Conservation (phyloP, 1,140 invertebrate genomes). For the Nephila pilipes region DNA sequence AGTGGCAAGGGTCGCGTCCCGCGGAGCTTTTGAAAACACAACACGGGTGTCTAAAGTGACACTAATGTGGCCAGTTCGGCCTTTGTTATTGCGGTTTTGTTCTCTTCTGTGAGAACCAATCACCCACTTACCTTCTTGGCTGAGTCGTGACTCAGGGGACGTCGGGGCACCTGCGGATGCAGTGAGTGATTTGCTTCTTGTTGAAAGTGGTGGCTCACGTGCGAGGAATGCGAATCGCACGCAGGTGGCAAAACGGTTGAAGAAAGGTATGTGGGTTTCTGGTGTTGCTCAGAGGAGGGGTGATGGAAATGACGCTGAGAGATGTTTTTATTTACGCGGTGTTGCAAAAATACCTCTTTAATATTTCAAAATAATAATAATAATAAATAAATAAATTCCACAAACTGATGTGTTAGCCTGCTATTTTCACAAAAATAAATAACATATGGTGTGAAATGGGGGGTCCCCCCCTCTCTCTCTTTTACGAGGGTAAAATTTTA, state of each 20-base stretch:
- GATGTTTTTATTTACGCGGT: too few relatives aligned
- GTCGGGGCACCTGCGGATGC: background rate
- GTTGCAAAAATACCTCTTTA: too few relatives aligned
- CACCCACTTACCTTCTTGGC: background rate
- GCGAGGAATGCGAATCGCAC: background rate
- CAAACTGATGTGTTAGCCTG: too few relatives aligned
- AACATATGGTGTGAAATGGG: too few relatives aligned
- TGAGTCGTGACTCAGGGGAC: constrained; percentile 11
- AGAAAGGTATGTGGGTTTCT: background rate
- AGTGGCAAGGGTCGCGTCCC: constrained; percentile 6
- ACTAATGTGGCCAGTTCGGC: constrained; percentile 13
- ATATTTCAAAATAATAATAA: too few relatives aligned
- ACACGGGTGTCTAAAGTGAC: constrained; percentile 17
- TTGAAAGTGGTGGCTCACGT: background rate
- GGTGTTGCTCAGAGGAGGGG: too few relatives aligned
- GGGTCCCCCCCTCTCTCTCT: too few relatives aligned
- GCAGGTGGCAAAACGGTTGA: background rate
- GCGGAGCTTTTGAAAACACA: background rate
- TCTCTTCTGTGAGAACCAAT: background rate
- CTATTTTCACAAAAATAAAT: too few relatives aligned
- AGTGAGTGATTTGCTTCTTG: background rate
- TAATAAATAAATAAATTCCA: too few relatives aligned
- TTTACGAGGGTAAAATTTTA: too few relatives aligned
- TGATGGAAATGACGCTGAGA: too few relatives aligned
- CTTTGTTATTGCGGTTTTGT: constrained; percentile 3